Base-by-base conservation (phyloP, 2,113 vertebrate genomes). In the Cygnus atratus region DNA sequence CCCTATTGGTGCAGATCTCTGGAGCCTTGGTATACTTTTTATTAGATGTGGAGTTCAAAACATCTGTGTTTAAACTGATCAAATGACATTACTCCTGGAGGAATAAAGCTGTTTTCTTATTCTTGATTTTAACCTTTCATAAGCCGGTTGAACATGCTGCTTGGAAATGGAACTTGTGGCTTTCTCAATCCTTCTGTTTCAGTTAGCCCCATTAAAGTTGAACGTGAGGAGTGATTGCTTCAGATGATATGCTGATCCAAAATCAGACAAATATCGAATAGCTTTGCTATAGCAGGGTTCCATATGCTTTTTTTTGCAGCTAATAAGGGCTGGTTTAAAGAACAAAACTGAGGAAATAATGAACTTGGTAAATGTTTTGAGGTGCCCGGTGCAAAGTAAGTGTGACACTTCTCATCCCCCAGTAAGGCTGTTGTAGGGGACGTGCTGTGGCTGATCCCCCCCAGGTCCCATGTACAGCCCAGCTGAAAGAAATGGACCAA, bases 141-240 rank as follows among this genome's bases (percentile, higher is more conserved):
- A 87, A 95, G 35, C 48, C 66, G 66, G 65, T 92, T 82, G 92
- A 93, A 72, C 83, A 81, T 54, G 11, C 63, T 88, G 88, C 88
- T 82, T 93, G 62, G 80, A 84, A 88, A 59, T 21, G 33, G 88
- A 95, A 72, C 70, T 68, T 61, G 88, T 3, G 4, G 79, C 86
- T 94, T 92, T 87, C 52, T 93, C 90, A 94, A 61, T 65, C 85
- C 80, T 95, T 96, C 95, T 94, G 95, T 91, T 95, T 39, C 88
- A 91, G 89, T 48, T 82, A 92, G 89, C 54, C 91, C 89, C 87
- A 95, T 95, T 91, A 92, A 87, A 92, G 62, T 84, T 81, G 88
- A 95, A 87, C 82, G 76, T 72, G 80, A 94, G 65, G 68, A 90
- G 70, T 61, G 73, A 84, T 90, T 90, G 68, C 75, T 94, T 80